Evolutionary conservation across 2,797 vertebrate species (phyloP).

Genomic region (Coluber constrictor): DNA sequence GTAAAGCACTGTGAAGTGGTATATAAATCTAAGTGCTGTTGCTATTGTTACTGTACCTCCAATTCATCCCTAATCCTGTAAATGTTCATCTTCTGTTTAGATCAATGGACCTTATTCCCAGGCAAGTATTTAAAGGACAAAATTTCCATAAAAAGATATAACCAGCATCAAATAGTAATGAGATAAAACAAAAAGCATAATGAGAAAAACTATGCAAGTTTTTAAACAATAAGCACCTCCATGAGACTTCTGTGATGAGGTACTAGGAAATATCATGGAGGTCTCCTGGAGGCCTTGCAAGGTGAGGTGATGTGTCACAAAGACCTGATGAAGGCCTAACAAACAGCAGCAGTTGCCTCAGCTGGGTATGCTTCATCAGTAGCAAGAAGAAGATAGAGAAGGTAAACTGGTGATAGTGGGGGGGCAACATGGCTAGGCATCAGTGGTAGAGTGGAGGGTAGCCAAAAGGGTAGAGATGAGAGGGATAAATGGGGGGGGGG

Average conservation of each 20-base stretch:
- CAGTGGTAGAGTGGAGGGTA: not conserved
- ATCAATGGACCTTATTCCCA: not conserved
- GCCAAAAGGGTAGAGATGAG: not conserved
- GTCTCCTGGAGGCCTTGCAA: not conserved
- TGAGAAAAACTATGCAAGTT: not conserved
- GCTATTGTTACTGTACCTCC: not conserved
- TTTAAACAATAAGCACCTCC: not conserved
- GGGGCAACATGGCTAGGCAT: not conserved
- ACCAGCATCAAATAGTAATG: not conserved
- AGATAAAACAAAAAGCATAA: not conserved
- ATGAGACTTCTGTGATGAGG: not conserved
- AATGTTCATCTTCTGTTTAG: not conserved
- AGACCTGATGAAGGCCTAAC: not conserved
- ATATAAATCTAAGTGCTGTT: not conserved
- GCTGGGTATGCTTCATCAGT: not conserved
- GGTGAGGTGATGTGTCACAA: not conserved
- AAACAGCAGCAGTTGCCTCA: not conserved
- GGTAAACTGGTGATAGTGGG: not conserved
- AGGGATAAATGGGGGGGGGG: not conserved
- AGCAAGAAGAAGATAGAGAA: not conserved
- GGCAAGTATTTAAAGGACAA: not conserved
- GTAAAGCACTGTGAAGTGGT: not conserved
- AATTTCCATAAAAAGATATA: not conserved
- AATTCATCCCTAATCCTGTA: not conserved
- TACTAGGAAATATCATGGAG: not conserved